A percentile compares a stretch with the other conserved stretches of the same genome.
Conservation (phyloP, 2,113 vertebrate genomes). For the Castor canadensis region DNA sequence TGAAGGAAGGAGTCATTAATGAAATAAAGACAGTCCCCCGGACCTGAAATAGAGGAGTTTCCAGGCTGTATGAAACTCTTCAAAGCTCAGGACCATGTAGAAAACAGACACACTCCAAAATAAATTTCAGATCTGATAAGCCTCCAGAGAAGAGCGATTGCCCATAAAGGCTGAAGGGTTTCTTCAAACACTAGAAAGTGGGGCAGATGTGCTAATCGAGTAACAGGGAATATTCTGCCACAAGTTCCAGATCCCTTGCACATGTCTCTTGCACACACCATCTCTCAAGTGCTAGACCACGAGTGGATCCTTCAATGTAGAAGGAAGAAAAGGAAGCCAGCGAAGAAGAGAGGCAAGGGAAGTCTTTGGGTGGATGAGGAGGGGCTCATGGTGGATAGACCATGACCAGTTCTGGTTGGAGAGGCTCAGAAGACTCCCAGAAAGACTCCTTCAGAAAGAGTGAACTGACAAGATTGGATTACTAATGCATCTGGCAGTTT, state of each 20-base stretch:
- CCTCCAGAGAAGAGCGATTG: neutral
- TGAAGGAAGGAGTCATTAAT: neutral
- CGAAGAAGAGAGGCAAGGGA: no score
- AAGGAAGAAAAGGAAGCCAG: neutral
- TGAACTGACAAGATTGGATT: no score
- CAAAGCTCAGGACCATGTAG: no score
- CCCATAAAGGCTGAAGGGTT: neutral
- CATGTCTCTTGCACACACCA: neutral
- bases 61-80: neutral
- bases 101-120: neutral
- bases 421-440: neutral
- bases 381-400: no score
- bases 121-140: neutral
- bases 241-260: neutral
- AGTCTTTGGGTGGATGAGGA: rapidly evolving
- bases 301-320: neutral
- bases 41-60: neutral
- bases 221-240: no score
- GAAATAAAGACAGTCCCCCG: neutral
- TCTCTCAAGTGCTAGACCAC: neutral
- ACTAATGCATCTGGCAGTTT: neutral
- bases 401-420: neutral
- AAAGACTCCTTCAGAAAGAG: neutral
- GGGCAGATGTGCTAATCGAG: rapidly evolving
- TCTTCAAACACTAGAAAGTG: neutral